These are phyloP conservation scores for Zapornia atra DNA, from an alignment of 2,113 vertebrate species.

Conservation along the genomic window DNA sequence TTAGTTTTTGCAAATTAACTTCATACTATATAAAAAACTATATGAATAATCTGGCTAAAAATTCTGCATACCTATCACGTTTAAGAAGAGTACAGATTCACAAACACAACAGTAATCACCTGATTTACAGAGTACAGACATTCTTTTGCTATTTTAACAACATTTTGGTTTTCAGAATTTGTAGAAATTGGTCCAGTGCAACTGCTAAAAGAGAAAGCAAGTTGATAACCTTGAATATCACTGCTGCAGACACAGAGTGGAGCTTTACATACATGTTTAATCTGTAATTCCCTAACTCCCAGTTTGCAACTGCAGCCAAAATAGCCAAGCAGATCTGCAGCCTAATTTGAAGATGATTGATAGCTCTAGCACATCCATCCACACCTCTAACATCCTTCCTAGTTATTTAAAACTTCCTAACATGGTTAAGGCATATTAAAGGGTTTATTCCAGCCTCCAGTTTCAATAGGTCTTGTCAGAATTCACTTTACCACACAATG, in stretches of 20 bases:
- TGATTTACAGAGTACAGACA: neutral
- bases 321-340: neutral
- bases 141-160: neutral
- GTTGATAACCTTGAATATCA: neutral
- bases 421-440: neutral
- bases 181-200: neutral
- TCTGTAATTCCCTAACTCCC: neutral
- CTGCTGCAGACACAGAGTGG: neutral
- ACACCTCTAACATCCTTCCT: neutral
- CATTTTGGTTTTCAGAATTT: neutral
- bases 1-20: neutral
- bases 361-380: neutral
- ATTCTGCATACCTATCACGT: neutral
- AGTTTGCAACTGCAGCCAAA: neutral
- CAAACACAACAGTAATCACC: neutral
- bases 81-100: neutral
- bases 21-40: neutral
- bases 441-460: neutral
- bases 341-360: neutral
- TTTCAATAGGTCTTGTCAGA: neutral
- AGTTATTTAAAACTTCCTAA: neutral
- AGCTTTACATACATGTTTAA: neutral
- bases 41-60: neutral
- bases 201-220: neutral
- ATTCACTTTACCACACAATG: neutral